These are phyloP conservation scores for Chrosomus eos DNA, from an alignment of 2,797 vertebrate species.

Conservation along the genomic window DNA sequence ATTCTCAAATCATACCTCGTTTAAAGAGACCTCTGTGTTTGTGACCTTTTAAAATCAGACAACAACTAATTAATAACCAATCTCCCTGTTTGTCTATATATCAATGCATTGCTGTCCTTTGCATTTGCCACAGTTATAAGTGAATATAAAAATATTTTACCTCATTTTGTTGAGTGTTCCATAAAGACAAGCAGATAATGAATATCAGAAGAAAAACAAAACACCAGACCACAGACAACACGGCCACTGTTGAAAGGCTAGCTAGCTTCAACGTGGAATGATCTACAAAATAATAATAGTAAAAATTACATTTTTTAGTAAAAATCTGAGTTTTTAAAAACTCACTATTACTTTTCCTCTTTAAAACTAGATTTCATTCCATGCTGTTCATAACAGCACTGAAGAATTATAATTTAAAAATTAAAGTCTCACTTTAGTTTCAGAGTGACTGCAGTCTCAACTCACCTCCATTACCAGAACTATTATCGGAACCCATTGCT, in stretches of 20 bases:
- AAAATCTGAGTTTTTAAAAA: background rate
- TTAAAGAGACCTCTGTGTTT: background rate
- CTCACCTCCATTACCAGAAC: background rate
- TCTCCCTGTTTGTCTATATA: background rate
- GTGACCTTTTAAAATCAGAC: conserved; percentile 8
- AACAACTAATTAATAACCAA: background rate
- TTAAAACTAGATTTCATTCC: background rate
- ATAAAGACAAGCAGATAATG: background rate
- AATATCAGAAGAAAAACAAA: background rate
- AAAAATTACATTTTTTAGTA: too few relatives aligned
- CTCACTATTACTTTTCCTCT: background rate
- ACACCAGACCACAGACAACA: background rate
- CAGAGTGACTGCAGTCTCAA: background rate
- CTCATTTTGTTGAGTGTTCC: background rate
- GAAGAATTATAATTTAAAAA: background rate
- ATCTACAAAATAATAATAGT: background rate
- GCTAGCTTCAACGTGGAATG: rapidly evolving
- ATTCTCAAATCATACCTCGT: background rate
- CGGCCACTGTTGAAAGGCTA: rapidly evolving
- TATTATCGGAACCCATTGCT: background rate
- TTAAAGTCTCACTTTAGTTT: background rate
- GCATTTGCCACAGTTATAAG: background rate
- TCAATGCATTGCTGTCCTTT: background rate
- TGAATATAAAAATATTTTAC: background rate
- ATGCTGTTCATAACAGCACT: background rate